Percentiles rank a stretch among this genome's conserved stretches.
phyloP scores from a whole-genome alignment of 35 echinoderm and acorn worm species.

The Stichopus chloronotus region DNA sequence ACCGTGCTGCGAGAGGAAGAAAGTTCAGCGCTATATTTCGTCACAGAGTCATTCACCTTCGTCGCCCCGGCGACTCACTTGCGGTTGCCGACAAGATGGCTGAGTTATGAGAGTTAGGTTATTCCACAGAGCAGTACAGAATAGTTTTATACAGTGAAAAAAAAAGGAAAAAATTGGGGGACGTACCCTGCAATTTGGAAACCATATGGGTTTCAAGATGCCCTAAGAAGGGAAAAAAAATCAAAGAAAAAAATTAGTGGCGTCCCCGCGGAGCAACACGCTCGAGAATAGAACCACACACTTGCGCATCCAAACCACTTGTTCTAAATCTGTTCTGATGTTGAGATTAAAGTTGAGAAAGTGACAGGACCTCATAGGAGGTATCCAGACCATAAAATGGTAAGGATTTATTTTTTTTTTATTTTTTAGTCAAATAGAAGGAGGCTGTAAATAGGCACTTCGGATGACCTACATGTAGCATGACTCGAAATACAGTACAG shows the following conservation, averaged over 20 bases:
- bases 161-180: not conserved
- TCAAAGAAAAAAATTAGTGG: not conserved
- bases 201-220: constrained; percentile 41
- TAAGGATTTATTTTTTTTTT: not conserved
- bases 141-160: not conserved
- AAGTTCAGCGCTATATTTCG: not conserved
- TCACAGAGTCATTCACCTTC: not conserved
- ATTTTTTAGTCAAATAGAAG: not conserved
- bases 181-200: constrained; percentile 29
- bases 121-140: constrained; percentile 5
- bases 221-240: not conserved
- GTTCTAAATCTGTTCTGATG: constrained; percentile 41
- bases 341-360: not conserved
- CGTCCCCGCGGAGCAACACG: not conserved
- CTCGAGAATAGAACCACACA: constrained; percentile 12
- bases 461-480: constrained; percentile 17
- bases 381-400: not conserved
- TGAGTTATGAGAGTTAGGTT: not conserved
- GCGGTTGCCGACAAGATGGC: not conserved
- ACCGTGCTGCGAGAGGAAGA: too few species aligned
- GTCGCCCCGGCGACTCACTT: not conserved
- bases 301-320: constrained; percentile 38
- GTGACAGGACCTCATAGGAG: constrained; percentile 5
- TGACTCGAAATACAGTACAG: not conserved
- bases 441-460: not conserved